Evolutionary conservation across 2,888 invertebrate species (phyloP).

Genomic region (Agrotis exclamationis): DNA sequence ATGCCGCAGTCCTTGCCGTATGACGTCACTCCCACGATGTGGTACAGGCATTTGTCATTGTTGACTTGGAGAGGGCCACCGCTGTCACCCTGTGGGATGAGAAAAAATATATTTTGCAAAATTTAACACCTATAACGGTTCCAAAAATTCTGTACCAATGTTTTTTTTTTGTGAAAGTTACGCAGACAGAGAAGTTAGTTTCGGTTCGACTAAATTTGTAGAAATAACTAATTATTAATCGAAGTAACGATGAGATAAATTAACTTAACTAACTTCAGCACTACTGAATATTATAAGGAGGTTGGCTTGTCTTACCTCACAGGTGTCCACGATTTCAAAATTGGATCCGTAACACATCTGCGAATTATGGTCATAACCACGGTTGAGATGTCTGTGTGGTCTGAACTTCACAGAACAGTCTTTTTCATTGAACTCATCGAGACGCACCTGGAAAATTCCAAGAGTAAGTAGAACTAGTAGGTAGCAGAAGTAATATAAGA

Average conservation of each 20-base stretch:
- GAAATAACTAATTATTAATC: too few species aligned
- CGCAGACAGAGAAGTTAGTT: too few species aligned
- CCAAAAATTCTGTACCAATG: too few species aligned
- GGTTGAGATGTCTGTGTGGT: slow-evolving; percentile 42
- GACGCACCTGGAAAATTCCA: slow-evolving; percentile 26
- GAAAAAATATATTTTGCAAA: too few species aligned
- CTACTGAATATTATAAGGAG: too few species aligned
- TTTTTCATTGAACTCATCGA: slow-evolving; percentile 19
- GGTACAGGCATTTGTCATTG: slow-evolving; percentile 83
- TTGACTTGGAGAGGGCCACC: slow-evolving; percentile 66
- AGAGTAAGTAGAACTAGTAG: background rate
- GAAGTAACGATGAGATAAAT: too few species aligned
- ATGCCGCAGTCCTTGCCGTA: slow-evolving; percentile 83
- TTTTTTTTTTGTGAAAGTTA: too few species aligned
- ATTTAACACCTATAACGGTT: too few species aligned
- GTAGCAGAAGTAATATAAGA: background rate
- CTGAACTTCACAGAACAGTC: slow-evolving; percentile 27
- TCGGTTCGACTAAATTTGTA: too few species aligned
- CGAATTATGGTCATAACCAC: slow-evolving; percentile 43
- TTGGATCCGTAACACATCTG: slow-evolving; percentile 54
- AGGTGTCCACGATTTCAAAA: slow-evolving; percentile 41
- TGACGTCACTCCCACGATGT: slow-evolving; percentile 88
- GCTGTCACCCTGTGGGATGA: slow-evolving; percentile 53
- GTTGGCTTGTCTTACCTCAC: slow-evolving; percentile 37
- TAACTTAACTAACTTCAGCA: too few species aligned